Percentiles rank a stretch among this genome's conserved stretches.
phyloP scores from a whole-genome alignment of 2,888 invertebrate species.

The Hoplodrina ambigua region DNA sequence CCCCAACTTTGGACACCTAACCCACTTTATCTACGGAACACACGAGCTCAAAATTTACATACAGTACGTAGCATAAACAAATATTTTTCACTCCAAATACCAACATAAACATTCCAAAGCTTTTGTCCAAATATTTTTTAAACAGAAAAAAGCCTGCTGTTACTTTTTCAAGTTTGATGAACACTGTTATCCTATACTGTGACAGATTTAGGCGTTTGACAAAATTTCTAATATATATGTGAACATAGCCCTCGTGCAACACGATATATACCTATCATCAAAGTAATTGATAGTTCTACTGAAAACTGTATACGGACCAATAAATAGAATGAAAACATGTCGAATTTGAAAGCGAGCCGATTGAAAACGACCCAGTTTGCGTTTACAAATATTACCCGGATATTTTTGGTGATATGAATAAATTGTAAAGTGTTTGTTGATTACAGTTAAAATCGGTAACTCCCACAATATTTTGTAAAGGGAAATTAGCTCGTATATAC shows the following conservation, averaged over 20 bases:
- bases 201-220: constrained; percentile 20
- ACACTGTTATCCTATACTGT: constrained; percentile 45
- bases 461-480: not conserved
- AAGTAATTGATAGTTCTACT: constrained; percentile 57
- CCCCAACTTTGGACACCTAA: not conserved
- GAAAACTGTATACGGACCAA: constrained; percentile 29
- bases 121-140: constrained; percentile 12
- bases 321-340: constrained; percentile 56
- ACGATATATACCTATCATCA: constrained; percentile 47
- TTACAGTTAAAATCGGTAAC: not conserved
- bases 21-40: not conserved
- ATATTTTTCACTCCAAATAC: constrained; percentile 10
- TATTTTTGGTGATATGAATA: constrained; percentile 17
- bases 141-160: constrained; percentile 10
- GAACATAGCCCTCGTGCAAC: constrained; percentile 27
- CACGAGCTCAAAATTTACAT: not conserved
- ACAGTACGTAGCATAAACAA: constrained; percentile 1
- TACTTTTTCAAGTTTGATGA: constrained; percentile 43
- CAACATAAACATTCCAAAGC: constrained; percentile 26
- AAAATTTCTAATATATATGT: constrained; percentile 16
- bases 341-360: constrained; percentile 57
- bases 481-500: not conserved
- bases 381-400: constrained; percentile 27
- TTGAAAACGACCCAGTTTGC: constrained; percentile 66
- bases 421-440: not conserved